phyloP scores from a whole-genome alignment of 2,888 invertebrate species.

The Agrochola macilenta region DNA sequence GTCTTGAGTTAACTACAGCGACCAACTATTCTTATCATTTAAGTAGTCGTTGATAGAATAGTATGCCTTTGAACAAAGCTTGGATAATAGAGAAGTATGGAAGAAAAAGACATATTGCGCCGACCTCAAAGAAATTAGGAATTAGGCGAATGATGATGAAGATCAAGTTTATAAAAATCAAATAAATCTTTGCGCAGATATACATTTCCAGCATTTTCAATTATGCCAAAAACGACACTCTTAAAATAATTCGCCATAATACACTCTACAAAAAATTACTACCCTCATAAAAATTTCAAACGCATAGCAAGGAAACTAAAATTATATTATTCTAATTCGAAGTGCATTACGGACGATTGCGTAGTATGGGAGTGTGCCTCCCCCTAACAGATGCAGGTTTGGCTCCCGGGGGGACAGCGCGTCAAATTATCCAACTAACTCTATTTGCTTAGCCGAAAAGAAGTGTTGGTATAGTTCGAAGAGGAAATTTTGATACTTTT shows the following conservation, averaged over 20 bases:
- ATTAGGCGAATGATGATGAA: too few relatives aligned
- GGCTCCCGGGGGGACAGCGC: slow-evolving; percentile 75
- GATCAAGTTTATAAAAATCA: too few relatives aligned
- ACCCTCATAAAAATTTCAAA: slow-evolving; percentile 77
- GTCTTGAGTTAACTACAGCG: too few relatives aligned
- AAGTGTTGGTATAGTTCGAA: slow-evolving; percentile 64
- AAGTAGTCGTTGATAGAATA: too few relatives aligned
- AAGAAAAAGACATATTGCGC: too few relatives aligned
- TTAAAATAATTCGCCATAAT: not conserved
- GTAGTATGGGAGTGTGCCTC: slow-evolving; percentile 64
- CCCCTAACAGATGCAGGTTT: slow-evolving; percentile 79
- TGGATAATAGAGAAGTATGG: too few relatives aligned
- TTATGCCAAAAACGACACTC: not conserved
- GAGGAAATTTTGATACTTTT: slow-evolving; percentile 66
- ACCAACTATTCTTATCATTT: too few relatives aligned
- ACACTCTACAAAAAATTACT: slow-evolving; percentile 6
- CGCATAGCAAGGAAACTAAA: slow-evolving; percentile 72
- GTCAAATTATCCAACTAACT: slow-evolving; percentile 87
- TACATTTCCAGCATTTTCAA: too few relatives aligned
- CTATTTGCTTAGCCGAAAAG: slow-evolving; percentile 83
- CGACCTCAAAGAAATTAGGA: too few relatives aligned
- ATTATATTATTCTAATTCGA: slow-evolving; percentile 83
- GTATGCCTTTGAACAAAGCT: too few relatives aligned
- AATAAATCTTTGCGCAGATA: not conserved
- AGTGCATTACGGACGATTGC: slow-evolving; percentile 72